Evolutionary conservation across 2,113 vertebrate genomes (phyloP), one percentile per base, ranked within the genome.

Genomic region (Anoplopoma fimbria): DNA sequence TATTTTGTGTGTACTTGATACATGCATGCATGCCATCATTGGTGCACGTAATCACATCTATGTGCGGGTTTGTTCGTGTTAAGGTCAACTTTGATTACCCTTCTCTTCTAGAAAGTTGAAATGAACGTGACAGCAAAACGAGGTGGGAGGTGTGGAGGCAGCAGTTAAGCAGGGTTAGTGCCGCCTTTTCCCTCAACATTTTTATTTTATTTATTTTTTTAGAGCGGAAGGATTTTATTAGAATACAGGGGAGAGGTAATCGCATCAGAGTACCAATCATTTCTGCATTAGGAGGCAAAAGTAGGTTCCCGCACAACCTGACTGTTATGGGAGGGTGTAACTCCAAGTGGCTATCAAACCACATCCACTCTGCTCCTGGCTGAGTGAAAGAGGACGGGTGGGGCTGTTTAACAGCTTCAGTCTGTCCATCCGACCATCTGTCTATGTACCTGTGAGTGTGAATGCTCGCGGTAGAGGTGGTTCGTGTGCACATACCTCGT

Each of bases 391-490:
- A 77, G 47, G 68, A 74, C 64, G 74, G 49, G 62, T 14, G 51
- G 40, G 47, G 67, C 23, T 76, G 79, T 71, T 82, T 69, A 77
- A 83, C 87, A 85, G 82, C 82, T 82, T 83, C 69, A 40, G 47
- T 65, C 76, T 79, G 64, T 78, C 81, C 76, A 84, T 87, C 69
- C 47, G 77, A 61, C 84, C 87, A 88, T 91, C 87, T 89, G 88
- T 89, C 82, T 47, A 29, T 82, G 75, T 83, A 83, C 68, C 79
- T 83, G 75, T 31, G 69, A 68, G 51, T 31, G 40, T 60, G 62
- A 81, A 60, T 19, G 83, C 34, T 36, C 1, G 3, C 2, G 67
- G 67, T 75, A 47, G 68, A 88, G 69, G 82, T 83, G 69, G 63
- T n/a, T 75, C 45, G 38, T 75, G 75, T 63, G 42, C 69, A 9